Percentiles rank a stretch among this genome's conserved stretches.
phyloP scores from a whole-genome alignment of 2,888 invertebrate genomes.

The Meliscaeva auricollis region DNA sequence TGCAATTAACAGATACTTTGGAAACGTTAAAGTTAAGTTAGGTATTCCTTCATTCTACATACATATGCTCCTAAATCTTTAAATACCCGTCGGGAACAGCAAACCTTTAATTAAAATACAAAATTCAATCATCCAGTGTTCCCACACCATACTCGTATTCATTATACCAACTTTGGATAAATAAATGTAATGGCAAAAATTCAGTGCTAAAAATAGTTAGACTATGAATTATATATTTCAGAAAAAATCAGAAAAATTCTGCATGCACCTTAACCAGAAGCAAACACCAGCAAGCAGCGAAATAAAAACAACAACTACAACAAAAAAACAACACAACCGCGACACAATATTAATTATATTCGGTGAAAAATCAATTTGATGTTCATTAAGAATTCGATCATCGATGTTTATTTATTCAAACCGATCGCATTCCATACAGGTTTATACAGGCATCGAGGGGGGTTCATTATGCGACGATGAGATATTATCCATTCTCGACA shows the following conservation, averaged over 20 bases:
- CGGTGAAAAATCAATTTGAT: slow-evolving; percentile 73
- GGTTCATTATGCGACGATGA: slow-evolving; percentile 76
- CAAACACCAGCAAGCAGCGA: neutral
- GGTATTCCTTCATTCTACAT: too few relatives aligned
- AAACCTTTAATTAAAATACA: neutral
- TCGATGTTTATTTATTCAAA: slow-evolving; percentile 72
- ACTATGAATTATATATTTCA: slow-evolving; percentile 41
- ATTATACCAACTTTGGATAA: slow-evolving; percentile 35
- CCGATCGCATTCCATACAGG: slow-evolving; percentile 70
- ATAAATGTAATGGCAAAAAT: slow-evolving; percentile 17
- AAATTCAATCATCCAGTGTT: slow-evolving; percentile 28
- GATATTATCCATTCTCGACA: slow-evolving; percentile 71
- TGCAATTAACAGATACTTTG: too few relatives aligned
- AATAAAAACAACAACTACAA: neutral
- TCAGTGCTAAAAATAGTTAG: slow-evolving; percentile 61
- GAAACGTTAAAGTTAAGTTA: too few relatives aligned
- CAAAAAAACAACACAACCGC: neutral
- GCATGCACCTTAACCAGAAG: slow-evolving; percentile 21
- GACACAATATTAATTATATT: slow-evolving; percentile 72
- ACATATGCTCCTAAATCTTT: too few relatives aligned
- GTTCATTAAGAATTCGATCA: slow-evolving; percentile 73
- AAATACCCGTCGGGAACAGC: neutral
- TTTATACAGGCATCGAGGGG: slow-evolving; percentile 65
- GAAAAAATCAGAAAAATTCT: slow-evolving; percentile 8
- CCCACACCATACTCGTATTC: slow-evolving; percentile 30